Evolutionary conservation across 2,113 vertebrate genomes (phyloP).

Genomic region (Pholis gunnellus): DNA sequence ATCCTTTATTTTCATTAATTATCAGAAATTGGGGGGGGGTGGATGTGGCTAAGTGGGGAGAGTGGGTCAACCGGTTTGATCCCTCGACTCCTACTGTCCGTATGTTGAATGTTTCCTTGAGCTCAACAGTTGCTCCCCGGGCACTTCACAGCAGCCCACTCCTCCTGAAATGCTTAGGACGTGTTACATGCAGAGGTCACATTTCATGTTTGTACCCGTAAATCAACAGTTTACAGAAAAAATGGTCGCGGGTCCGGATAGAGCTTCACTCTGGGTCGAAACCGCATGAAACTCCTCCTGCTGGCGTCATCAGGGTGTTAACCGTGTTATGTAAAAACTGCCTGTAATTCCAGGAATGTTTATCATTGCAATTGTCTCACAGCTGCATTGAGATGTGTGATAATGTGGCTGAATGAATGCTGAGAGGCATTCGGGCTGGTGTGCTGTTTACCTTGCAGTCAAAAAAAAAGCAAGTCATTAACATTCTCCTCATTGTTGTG

Average conservation of each 20-base stretch:
- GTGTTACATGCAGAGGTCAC: not conserved
- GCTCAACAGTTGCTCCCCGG: not conserved
- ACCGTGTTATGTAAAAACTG: slow-evolving; percentile 14
- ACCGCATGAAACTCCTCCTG: not conserved
- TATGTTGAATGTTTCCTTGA: too few relatives aligned
- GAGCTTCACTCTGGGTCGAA: not conserved
- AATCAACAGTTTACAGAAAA: too few relatives aligned
- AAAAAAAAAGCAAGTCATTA: slow-evolving; percentile 64
- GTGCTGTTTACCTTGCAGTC: slow-evolving; percentile 71
- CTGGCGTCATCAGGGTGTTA: not conserved
- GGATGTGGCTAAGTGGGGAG: too few relatives aligned
- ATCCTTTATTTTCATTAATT: not conserved
- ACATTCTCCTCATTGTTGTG: slow-evolving; percentile 75
- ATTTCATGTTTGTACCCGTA: not conserved
- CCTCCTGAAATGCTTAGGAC: not conserved
- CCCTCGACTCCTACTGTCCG: too few relatives aligned
- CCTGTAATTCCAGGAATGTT: slow-evolving; percentile 59
- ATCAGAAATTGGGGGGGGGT: not conserved
- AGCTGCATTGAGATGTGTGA: slow-evolving; percentile 50
- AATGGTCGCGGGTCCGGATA: not conserved
- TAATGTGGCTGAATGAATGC: slow-evolving; percentile 59
- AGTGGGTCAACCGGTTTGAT: too few relatives aligned
- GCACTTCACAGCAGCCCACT: too few relatives aligned
- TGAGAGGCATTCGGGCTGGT: slow-evolving; percentile 42
- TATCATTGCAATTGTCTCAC: slow-evolving; percentile 37